Base-by-base conservation (phyloP, 2,113 vertebrate genomes). In the Lampris incognitus region DNA sequence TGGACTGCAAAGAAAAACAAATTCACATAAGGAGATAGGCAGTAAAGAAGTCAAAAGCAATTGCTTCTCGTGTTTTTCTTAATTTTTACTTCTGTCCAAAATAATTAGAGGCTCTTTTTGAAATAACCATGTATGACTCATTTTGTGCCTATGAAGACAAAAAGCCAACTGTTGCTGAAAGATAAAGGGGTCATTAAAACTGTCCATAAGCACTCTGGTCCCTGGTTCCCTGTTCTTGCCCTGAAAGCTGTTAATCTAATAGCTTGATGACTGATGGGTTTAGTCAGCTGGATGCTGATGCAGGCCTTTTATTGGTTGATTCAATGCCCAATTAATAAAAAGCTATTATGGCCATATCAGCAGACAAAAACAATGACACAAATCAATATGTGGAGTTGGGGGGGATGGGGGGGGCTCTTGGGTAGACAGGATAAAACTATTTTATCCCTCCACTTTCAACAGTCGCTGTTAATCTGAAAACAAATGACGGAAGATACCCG, bases 261-360 rank as follows among this genome's bases (percentile, higher is more conserved):
- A 87, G 68, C 87, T 83, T 38, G 64, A 61, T 85, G 88, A 91
- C 69, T 88, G 89, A 91, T 88, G 83, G 81, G 63, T 87, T 92
- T 92, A 92, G 93, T 93, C 83, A 86, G 69, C 66, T 70, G 64
- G 39, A 76, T 69, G 79, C 75, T 81, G 89, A 88, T 62, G 66
- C 79, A 84, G 76, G 69, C 46, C 58, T 78, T 91, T 85, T 80
- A 86, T 66, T 86, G 76, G 84, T 87, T 92, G 89, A 93, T 89
- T 90, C 81, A 91, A 92, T 83, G 85, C 66, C 42, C 69, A 67
- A 91, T 91, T 92, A 92, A 91, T 90, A 92, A 87, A 24, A 88
- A 58, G 64, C 72, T 74, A 87, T 88, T 89, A 89, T 61, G 58
- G 61, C 51, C 74, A 88, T 85, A 90, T 87, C 51, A 74, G 66